Conservation (phyloP, 2,888 invertebrate genomes). For the Caradrina kadenii region DNA sequence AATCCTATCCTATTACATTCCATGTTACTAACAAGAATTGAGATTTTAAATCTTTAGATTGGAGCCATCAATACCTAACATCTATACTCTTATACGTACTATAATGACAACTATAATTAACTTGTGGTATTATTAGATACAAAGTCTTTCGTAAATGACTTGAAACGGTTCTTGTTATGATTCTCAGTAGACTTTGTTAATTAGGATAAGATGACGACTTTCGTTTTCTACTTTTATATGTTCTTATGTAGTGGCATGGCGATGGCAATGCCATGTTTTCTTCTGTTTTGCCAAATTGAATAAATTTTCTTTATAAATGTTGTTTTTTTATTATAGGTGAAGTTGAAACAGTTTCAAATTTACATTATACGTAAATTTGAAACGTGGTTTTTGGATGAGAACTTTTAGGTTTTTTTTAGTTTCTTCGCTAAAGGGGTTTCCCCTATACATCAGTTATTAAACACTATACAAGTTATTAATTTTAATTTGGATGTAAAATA, state of each 20-base stretch:
- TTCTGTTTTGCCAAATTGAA: slow-evolving; percentile 51
- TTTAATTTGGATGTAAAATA: background rate
- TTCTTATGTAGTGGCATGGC: slow-evolving; percentile 11
- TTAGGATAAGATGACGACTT: slow-evolving; percentile 38
- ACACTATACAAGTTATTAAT: background rate
- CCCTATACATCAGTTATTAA: background rate
- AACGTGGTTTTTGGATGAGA: background rate
- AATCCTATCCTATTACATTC: slow-evolving; percentile 19
- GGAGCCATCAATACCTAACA: background rate
- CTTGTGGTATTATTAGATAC: slow-evolving; percentile 21
- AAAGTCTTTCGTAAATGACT: slow-evolving; percentile 19
- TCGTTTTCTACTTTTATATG: slow-evolving; percentile 44
- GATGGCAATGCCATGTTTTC: slow-evolving; percentile 14
- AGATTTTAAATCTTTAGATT: slow-evolving; percentile 9
- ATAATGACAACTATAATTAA: slow-evolving; percentile 5
- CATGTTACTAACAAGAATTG: slow-evolving; percentile 32
- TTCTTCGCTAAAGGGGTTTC: background rate
- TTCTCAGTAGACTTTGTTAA: slow-evolving; percentile 45
- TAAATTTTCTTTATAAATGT: slow-evolving; percentile 55
- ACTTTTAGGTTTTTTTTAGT: background rate
- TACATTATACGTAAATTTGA: background rate
- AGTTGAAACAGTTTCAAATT: background rate
- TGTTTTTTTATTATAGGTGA: slow-evolving; percentile 52
- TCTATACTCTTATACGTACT: slow-evolving; percentile 8
- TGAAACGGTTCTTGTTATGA: slow-evolving; percentile 28